Conservation (phyloP, 2,797 vertebrate species). For the Sphenopsis melanotis region DNA sequence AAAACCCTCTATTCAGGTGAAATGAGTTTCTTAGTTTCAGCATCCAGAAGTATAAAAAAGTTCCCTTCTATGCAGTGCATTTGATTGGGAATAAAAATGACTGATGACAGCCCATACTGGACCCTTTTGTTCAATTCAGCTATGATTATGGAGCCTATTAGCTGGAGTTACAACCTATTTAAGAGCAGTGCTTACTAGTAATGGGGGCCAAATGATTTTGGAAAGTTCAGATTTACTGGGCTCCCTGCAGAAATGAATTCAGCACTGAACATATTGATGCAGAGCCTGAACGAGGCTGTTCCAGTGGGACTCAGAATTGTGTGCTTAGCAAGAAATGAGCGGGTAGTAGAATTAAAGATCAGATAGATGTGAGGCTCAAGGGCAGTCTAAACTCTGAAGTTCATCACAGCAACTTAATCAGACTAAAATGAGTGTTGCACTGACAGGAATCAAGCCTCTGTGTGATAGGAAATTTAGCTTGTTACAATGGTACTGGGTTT, state of each 20-base stretch:
- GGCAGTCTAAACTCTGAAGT: conserved; percentile 75
- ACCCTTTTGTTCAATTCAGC: conserved; percentile 74
- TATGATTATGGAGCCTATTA: conserved; percentile 79
- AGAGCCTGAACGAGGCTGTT: conserved; percentile 59
- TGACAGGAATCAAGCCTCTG: conserved; percentile 34
- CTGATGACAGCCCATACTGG: conserved; percentile 67
- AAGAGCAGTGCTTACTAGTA: conserved; percentile 78
- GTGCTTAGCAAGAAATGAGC: conserved; percentile 71
- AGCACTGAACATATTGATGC: conserved; percentile 73
- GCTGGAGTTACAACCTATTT: conserved; percentile 80
- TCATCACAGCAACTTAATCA: conserved; percentile 78
- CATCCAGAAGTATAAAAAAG: conserved; percentile 45
- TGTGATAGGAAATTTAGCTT: conserved; percentile 51
- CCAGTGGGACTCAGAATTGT: conserved; percentile 67
- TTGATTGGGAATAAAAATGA: conserved; percentile 77
- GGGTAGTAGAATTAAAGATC: conserved; percentile 73
- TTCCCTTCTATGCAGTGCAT: conserved; percentile 58
- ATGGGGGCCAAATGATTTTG: conserved; percentile 82
- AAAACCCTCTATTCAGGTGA: background rate
- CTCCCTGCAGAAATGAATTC: conserved; percentile 78
- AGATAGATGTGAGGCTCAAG: conserved; percentile 73
- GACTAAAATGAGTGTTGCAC: conserved; percentile 45
- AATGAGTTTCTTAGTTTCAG: conserved; percentile 56
- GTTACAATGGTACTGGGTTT: conserved; percentile 14
- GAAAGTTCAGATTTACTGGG: conserved; percentile 78